phyloP scores from a whole-genome alignment of 2,797 vertebrate genomes.

The Melanitta fusca region DNA sequence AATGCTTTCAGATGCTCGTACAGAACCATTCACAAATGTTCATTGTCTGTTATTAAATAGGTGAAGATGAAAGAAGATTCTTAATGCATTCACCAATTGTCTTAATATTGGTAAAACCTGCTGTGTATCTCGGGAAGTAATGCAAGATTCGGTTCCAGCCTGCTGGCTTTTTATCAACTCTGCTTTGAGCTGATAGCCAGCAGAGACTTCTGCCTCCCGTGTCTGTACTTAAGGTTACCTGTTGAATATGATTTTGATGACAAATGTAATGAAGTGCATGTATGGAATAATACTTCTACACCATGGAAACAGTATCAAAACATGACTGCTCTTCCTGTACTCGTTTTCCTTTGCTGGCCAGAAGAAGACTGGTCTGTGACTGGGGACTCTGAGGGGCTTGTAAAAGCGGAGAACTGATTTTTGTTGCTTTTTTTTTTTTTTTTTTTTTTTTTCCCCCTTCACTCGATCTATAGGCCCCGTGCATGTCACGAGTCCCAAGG shows the following conservation, averaged over 20 bases:
- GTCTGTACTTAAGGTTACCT: not conserved
- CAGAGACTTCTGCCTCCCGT: not conserved
- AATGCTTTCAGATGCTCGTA: conserved; percentile 37
- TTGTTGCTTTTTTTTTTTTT: not conserved
- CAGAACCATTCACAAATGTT: conserved; percentile 1
- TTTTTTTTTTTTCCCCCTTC: not conserved
- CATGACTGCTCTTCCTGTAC: not conserved
- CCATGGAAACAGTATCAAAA: conserved; percentile 9
- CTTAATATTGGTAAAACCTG: not conserved
- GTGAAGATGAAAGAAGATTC: conserved; percentile 32
- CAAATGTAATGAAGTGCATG: not conserved
- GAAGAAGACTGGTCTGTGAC: not conserved
- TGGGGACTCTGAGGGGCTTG: not conserved
- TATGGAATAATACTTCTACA: conserved; percentile 33
- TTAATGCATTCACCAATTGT: conserved; percentile 14
- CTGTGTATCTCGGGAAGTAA: not conserved
- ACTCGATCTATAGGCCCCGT: not conserved
- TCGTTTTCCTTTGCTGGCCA: not conserved
- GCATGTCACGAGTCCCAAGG: not conserved
- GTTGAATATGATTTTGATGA: conserved; percentile 12
- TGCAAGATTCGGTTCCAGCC: not conserved
- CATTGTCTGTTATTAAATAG: conserved; percentile 25
- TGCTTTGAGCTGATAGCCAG: not conserved
- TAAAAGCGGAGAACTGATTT: not conserved
- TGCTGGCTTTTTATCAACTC: not conserved